A percentile compares a stretch with the other conserved stretches of the same genome.
Conservation (phyloP, 1,140 invertebrate genomes). For the Drosophila nigromelanica region DNA sequence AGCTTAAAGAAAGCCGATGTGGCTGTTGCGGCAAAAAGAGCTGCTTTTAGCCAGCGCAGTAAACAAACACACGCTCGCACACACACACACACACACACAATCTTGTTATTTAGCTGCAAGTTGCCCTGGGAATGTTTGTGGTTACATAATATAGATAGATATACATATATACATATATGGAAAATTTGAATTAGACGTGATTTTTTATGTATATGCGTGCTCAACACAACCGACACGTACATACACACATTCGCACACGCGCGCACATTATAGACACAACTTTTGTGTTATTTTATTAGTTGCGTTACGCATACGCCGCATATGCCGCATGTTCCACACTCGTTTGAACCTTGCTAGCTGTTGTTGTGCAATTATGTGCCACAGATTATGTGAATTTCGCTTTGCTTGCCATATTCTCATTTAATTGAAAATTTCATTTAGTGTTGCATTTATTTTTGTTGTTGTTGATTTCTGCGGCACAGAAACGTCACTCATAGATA, state of each 20-base stretch:
- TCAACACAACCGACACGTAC: constrained; percentile 9
- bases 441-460: constrained; percentile 20
- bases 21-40: constrained; percentile 4
- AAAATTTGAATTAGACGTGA: constrained; percentile 44
- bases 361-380: constrained; percentile 56
- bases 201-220: constrained; percentile 44
- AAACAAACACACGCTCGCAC: constrained; percentile 6
- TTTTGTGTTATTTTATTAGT: constrained; percentile 32
- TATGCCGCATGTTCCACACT: constrained; percentile 18
- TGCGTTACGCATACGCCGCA: constrained; percentile 47
- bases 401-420: constrained; percentile 48
- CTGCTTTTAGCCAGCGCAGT: constrained; percentile 4
- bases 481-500: background rate
- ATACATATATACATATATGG: constrained; percentile 1
- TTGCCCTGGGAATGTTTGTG: background rate
- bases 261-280: constrained; percentile 2
- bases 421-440: constrained; percentile 49
- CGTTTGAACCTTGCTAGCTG: background rate
- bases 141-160: background rate
- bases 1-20: constrained; percentile 33
- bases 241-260: constrained; percentile 2
- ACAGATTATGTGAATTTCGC: constrained; percentile 47
- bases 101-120: background rate
- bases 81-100: constrained; percentile 3
- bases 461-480: constrained; percentile 29